Base-by-base conservation (phyloP, 2,113 vertebrate genomes). In the Galemys pyrenaicus region DNA sequence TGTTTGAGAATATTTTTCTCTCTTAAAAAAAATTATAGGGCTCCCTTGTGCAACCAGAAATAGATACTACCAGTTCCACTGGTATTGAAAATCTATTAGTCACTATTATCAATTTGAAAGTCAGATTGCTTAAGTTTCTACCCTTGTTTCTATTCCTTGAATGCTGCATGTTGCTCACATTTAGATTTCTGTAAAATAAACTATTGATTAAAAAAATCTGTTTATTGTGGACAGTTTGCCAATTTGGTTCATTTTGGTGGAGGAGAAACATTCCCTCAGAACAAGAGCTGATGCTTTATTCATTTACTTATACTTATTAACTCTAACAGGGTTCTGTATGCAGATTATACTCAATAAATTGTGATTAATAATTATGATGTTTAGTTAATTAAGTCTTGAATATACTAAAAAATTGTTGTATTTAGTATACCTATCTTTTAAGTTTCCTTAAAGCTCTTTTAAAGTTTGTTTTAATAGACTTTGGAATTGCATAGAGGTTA, bases 1-100 rank as follows among this genome's bases (percentile, higher is more conserved):
- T 92, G 22, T 77, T 62, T 95, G 90, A 82, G 95, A 95, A 28
- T 68, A 35, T 65, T 35, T 51, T 77, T 92, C 92, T 87, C 77
- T 92, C 39, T 77, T 30, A 83, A 65, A 71, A 71, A 79, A 83
- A 93, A 85, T 44, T 37, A 12, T 7, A 91, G 44, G 5, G 3
- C 22, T 91, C 86, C 81, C 91, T 10, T 85, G 39, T 30, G 64
- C 70, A 28, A n/a, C 49, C 22, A 93, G 83, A 93, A 86, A 91
- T 71, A n/a, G 22, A 75, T 19, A 70, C 44, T 84, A 68, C 68
- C 46, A 73, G 17, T 85, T 26, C 12, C 35, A 71, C 39, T 24
- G 35, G 67, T 73, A 89, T 28, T 96, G n/a, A 80, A 87, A 88
- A 91, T 79, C 49, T 79, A 28, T 70, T 77, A 58, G 60, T 81